These are phyloP conservation scores for Drosophila ananassae DNA, from an alignment of 1,140 invertebrate species.

Conservation along the genomic window DNA sequence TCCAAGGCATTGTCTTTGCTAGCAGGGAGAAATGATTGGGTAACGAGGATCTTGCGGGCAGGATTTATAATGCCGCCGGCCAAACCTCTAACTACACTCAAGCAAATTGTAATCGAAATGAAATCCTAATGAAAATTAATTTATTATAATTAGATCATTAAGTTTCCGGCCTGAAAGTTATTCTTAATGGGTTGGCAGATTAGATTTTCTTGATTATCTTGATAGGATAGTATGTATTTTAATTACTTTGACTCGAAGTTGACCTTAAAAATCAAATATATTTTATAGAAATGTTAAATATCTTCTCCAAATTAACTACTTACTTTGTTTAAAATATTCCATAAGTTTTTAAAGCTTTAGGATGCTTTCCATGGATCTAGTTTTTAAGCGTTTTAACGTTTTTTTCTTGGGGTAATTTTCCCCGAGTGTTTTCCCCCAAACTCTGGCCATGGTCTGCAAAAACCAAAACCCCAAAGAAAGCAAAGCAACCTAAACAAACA, in stretches of 20 bases:
- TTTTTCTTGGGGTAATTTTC: constrained; percentile 34
- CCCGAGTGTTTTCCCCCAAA: constrained; percentile 26
- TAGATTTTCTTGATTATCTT: background rate
- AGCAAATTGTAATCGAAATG: constrained; percentile 14
- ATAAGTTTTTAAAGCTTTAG: background rate
- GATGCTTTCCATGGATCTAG: constrained; percentile 15
- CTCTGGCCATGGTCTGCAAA: constrained; percentile 7
- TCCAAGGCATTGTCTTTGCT: constrained; percentile 52
- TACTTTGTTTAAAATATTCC: background rate
- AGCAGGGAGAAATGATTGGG: constrained; percentile 30
- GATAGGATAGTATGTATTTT: background rate
- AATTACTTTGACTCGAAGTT: too few species aligned
- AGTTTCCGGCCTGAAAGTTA: background rate
- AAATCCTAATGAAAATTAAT: constrained; percentile 8
- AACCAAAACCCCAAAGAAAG: constrained; percentile 35
- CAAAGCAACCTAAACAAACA: constrained; percentile 80
- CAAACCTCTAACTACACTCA: constrained; percentile 15
- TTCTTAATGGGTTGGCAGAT: background rate
- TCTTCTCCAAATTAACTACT: background rate
- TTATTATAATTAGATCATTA: background rate
- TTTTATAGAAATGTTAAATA: background rate
- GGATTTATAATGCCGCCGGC: constrained; percentile 73
- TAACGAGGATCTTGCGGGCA: constrained; percentile 38
- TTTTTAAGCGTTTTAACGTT: background rate
- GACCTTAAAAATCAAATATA: too few species aligned